These are phyloP conservation scores for Geotrypetes seraphini DNA, from an alignment of 2,797 vertebrate genomes.

Conservation along the genomic window DNA sequence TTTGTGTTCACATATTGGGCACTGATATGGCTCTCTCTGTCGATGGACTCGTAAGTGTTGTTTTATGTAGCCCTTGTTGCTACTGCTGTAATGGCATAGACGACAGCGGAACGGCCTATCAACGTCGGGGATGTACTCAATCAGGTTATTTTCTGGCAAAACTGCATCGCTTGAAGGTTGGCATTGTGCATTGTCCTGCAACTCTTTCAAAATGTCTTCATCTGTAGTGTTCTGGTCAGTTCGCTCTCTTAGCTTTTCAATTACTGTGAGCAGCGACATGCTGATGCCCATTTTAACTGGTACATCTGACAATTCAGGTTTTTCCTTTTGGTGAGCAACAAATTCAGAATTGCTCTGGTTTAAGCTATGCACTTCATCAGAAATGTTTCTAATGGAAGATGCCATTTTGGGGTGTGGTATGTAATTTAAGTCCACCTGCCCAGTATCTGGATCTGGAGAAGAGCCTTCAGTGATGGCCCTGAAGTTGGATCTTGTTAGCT, in stretches of 20 bases:
- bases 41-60: conserved; percentile 90
- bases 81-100: conserved; percentile 84
- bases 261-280: conserved; percentile 87
- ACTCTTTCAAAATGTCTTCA: conserved; percentile 88
- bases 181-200: conserved; percentile 85
- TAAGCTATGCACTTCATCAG: conserved; percentile 34
- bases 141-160: conserved; percentile 49
- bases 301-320: conserved; percentile 53
- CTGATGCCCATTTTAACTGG: conserved; percentile 88
- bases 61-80: conserved; percentile 93
- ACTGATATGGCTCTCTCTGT: conserved; percentile 87
- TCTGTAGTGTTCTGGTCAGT: conserved; percentile 91
- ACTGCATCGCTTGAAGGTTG: conserved; percentile 41
- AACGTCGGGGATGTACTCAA: conserved; percentile 73
- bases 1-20: conserved; percentile 91
- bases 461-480: conserved; percentile 35
- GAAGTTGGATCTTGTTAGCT: conserved; percentile 51
- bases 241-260: conserved; percentile 84
- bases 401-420: conserved; percentile 35
- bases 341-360: conserved; percentile 43
- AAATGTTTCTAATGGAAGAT: conserved; percentile 39
- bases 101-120: conserved; percentile 86
- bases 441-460: conserved; percentile 41
- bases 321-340: conserved; percentile 53
- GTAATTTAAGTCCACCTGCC: conserved; percentile 36